Evolutionary conservation across 2,113 vertebrate species (phyloP).

Genomic region (Panurus biarmicus): DNA sequence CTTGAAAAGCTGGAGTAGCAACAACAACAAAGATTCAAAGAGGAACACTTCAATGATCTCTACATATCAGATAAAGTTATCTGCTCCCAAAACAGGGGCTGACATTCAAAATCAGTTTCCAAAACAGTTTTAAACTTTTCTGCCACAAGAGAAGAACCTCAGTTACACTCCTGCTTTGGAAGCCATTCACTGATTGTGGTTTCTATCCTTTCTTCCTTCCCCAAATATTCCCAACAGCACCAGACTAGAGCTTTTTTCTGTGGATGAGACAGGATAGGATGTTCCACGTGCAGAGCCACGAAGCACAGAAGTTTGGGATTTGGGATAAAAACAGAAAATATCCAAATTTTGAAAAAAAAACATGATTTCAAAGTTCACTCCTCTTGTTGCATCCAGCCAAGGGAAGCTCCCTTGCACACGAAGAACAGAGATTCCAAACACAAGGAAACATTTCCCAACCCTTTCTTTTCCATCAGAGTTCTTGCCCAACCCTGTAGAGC

Average conservation of each 20-base stretch:
- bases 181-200: accelerated
- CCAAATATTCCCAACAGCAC: not conserved
- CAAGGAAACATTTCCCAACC: not conserved
- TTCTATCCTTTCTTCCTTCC: not conserved
- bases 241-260: not conserved
- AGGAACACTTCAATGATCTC: not conserved
- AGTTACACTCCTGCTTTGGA: not conserved
- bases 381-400: not conserved
- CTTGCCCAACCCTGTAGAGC: not conserved
- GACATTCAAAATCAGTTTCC: not conserved
- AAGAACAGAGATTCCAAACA: not conserved
- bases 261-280: too few species aligned
- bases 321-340: not conserved
- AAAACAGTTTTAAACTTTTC: not conserved
- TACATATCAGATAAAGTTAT: not conserved
- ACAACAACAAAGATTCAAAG: not conserved
- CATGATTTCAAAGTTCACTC: not conserved
- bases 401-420: not conserved
- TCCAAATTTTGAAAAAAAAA: not conserved
- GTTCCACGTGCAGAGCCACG: not conserved
- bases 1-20: not conserved
- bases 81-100: not conserved
- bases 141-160: not conserved
- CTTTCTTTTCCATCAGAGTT: not conserved
- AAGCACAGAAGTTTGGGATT: not conserved